Conservation (phyloP, 2,113 vertebrate genomes). For the Scolopax mira region DNA sequence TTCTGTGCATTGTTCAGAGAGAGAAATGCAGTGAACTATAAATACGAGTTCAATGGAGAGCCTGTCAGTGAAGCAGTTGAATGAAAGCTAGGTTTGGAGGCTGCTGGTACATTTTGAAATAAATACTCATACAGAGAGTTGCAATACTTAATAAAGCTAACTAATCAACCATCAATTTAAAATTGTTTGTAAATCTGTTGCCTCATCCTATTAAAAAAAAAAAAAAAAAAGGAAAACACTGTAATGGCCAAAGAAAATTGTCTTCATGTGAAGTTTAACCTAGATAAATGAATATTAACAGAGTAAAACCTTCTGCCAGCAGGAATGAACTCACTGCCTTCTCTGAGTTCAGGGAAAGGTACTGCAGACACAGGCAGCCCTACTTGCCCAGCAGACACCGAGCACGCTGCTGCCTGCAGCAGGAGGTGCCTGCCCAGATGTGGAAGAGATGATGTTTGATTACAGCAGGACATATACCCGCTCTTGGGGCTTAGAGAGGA, state of each 20-base stretch:
- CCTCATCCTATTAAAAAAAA: background rate
- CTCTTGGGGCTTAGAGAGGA: conserved; percentile 16
- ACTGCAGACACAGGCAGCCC: background rate
- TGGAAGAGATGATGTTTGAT: conserved; percentile 15
- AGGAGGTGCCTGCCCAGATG: conserved; percentile 21
- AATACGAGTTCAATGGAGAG: conserved; percentile 65
- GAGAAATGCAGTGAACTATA: conserved; percentile 68
- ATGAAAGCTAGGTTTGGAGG: conserved; percentile 39
- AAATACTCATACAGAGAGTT: background rate
- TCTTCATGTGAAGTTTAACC: background rate
- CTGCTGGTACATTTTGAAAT: background rate
- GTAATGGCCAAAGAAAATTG: background rate
- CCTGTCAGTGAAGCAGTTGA: conserved; percentile 49
- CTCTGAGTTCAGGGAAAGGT: background rate
- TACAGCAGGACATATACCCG: background rate
- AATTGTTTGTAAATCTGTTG: background rate
- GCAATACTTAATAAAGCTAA: background rate
- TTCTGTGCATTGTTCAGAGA: conserved; percentile 52
- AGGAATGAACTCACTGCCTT: background rate
- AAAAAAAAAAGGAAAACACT: background rate
- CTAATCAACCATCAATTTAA: background rate
- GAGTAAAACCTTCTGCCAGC: background rate
- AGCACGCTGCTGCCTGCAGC: background rate
- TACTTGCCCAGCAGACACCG: background rate
- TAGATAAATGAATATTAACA: background rate